Evolutionary conservation across 2,113 vertebrate species (phyloP).

Genomic region (Nestor notabilis): DNA sequence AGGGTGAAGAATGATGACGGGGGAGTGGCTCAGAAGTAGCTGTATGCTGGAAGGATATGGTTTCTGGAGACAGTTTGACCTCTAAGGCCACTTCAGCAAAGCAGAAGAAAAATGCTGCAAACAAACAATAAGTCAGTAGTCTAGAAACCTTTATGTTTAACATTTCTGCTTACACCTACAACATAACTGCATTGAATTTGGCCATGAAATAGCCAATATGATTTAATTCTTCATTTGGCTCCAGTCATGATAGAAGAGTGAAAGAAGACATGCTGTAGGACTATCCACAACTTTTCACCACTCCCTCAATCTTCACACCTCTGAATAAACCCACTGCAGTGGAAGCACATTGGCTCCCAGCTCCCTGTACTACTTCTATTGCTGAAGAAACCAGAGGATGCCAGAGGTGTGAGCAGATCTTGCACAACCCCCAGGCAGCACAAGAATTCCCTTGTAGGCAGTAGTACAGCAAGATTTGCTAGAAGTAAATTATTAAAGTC

Average conservation of each 20-base stretch:
- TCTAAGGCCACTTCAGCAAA: neutral
- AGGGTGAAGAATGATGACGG: neutral
- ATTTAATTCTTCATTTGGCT: neutral
- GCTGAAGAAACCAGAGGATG: neutral
- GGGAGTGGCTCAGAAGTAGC: neutral
- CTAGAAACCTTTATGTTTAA: neutral
- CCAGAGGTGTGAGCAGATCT: neutral
- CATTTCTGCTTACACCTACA: neutral
- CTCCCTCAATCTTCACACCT: neutral
- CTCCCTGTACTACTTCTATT: neutral
- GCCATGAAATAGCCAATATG: neutral
- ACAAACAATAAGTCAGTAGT: neutral
- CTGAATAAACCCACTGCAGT: neutral
- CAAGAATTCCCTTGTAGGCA: neutral
- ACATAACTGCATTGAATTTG: neutral
- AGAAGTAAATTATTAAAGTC: neutral
- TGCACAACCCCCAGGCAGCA: neutral
- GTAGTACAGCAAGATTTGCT: neutral
- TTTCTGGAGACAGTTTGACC: neutral
- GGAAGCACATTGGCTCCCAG: neutral
- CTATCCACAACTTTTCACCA: neutral
- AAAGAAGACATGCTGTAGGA: neutral
- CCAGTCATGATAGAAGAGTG: neutral
- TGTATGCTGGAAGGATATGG: neutral
- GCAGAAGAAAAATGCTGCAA: constrained; percentile 61